These are phyloP conservation scores for Fundulus diaphanus DNA, from an alignment of 2,797 vertebrate species.

Conservation along the genomic window DNA sequence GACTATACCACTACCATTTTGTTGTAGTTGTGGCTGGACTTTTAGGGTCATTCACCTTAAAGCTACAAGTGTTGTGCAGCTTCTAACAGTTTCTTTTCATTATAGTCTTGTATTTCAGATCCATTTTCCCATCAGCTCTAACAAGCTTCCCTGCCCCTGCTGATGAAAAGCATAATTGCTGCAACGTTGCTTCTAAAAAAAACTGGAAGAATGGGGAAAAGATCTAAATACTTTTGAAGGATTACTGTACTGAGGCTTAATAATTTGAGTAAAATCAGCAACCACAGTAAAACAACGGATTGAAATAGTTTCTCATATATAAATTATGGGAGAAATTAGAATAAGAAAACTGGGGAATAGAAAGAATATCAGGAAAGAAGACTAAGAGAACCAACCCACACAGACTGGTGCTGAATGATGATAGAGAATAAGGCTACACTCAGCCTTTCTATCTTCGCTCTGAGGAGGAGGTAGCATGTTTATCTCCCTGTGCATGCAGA, in stretches of 20 bases:
- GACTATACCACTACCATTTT: no score
- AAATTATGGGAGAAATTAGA: slow-evolving; percentile 17
- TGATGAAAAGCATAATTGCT: background rate
- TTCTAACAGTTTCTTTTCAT: background rate
- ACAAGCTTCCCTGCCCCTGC: background rate
- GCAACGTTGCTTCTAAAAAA: background rate
- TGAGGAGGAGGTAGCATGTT: slow-evolving; percentile 48
- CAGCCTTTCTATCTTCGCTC: slow-evolving; percentile 42
- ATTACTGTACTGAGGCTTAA: no score
- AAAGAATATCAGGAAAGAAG: slow-evolving; percentile 16
- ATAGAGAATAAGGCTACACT: slow-evolving; percentile 39
- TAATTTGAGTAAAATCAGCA: background rate
- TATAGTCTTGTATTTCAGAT: background rate
- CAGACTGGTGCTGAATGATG: slow-evolving; percentile 41
- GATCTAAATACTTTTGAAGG: background rate
- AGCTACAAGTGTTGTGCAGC: background rate
- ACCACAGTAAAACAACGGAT: background rate
- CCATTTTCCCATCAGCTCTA: background rate
- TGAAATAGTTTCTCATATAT: background rate
- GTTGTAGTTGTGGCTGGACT: background rate
- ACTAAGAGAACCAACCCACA: slow-evolving; percentile 38
- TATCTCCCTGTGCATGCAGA: slow-evolving; percentile 6
- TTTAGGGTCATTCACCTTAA: background rate
- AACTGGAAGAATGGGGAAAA: background rate
- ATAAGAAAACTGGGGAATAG: slow-evolving; percentile 11